A percentile compares a stretch with the other conserved stretches of the same genome.
Conservation (phyloP, 2,113 vertebrate species). For the Triplophysa dalaica region DNA sequence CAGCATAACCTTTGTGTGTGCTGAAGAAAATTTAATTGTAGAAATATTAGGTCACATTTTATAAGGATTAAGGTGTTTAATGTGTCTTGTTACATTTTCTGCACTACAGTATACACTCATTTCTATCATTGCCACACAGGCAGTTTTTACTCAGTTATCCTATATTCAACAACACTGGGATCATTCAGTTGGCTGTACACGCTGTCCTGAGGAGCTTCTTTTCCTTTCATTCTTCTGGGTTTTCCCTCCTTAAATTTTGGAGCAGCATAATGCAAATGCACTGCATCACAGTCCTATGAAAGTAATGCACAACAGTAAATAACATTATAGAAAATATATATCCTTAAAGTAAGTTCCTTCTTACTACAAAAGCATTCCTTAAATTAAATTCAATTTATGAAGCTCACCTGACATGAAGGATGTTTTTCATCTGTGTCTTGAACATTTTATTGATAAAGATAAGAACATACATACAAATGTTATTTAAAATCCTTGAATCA, state of each 20-base stretch:
- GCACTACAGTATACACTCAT: too few relatives aligned
- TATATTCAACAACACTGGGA: neutral
- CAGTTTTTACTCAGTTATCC: neutral
- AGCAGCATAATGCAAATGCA: constrained; percentile 1
- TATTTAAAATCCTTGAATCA: neutral
- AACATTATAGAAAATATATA: neutral
- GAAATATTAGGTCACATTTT: too few relatives aligned
- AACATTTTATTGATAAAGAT: neutral
- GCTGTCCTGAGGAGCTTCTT: neutral
- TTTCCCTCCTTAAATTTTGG: neutral
- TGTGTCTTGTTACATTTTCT: too few relatives aligned
- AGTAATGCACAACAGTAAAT: neutral
- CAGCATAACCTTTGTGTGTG: too few relatives aligned
- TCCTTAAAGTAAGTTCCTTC: too few relatives aligned
- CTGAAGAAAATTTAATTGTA: too few relatives aligned
- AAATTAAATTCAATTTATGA: neutral
- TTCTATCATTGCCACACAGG: too few relatives aligned
- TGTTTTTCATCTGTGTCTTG: neutral
- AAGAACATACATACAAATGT: neutral
- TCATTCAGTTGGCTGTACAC: neutral
- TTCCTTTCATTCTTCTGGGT: neutral
- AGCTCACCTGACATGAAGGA: neutral
- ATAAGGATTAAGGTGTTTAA: too few relatives aligned
- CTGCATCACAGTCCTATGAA: neutral
- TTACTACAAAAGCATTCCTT: neutral